Evolutionary conservation across 2,113 vertebrate genomes (phyloP).

Genomic region (Gasterosteus nipponicus): DNA sequence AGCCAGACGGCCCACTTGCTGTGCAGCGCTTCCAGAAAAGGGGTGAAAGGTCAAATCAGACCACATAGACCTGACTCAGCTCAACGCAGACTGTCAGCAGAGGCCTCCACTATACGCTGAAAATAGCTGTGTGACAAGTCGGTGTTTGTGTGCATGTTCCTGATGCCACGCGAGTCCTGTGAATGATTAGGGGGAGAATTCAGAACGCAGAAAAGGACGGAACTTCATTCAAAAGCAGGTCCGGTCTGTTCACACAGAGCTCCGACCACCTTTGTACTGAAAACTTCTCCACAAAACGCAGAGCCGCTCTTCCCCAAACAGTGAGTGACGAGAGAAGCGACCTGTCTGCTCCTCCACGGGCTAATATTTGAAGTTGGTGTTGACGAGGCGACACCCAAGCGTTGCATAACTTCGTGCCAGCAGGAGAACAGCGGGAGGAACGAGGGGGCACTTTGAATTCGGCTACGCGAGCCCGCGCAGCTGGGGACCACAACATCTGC

Average conservation of each 20-base stretch:
- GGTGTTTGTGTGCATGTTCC: slow-evolving; percentile 22
- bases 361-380: slow-evolving; percentile 79
- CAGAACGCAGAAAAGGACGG: neutral
- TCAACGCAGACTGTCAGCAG: slow-evolving; percentile 33
- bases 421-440: slow-evolving; percentile 54
- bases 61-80: slow-evolving; percentile 57
- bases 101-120: slow-evolving; percentile 38
- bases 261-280: neutral
- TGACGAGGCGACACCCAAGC: slow-evolving; percentile 81
- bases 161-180: neutral
- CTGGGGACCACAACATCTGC: too few relatives aligned
- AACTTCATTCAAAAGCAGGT: neutral
- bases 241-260: neutral
- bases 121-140: slow-evolving; percentile 44
- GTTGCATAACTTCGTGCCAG: slow-evolving; percentile 77
- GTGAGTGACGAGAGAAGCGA: neutral
- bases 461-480: too few relatives aligned
- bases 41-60: slow-evolving; percentile 54
- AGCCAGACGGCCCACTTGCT: slow-evolving; percentile 3
- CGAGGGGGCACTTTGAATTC: neutral
- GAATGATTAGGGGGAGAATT: neutral
- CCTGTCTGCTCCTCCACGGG: slow-evolving; percentile 47
- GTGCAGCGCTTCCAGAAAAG: slow-evolving; percentile 27
- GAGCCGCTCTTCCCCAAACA: neutral
- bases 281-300: neutral